Base-by-base conservation (phyloP, 2,888 invertebrate species). In the Pecten maximus region DNA sequence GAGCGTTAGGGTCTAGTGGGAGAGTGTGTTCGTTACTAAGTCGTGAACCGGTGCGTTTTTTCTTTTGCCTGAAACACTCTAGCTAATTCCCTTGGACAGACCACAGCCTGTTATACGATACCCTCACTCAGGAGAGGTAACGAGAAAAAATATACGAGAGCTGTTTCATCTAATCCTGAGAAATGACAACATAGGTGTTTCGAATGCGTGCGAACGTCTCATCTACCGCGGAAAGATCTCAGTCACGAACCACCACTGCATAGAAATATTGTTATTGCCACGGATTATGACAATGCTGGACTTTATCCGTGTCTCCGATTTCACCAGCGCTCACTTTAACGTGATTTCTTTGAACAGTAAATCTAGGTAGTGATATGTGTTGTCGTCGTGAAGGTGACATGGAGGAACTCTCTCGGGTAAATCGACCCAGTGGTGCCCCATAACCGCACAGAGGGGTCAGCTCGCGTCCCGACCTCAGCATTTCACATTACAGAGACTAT, bases 401-500 rank as follows among this genome's bases (percentile, higher is more conserved):
- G 88, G 91, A 91, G 92, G 90, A 60, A 91, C 90, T 90, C 48
- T 87, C 88, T 90, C 88, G 91, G 89, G 91, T 91, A 90, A 91
- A 90, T 88, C 88, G 91, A 92, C 91, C 91, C 89, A 89, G 87
- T 88, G 89, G 90, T 54, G 87, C 90, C 87, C 86, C 89, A 88
- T 39, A 44, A 87, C 50, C 86, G 88, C 88, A 91, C 87, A 88
- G 86, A 87, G 60, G 86, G 89, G 86, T 90, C 88, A 74, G 92
- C 92, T 92, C 92, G 89, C 89, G 91, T 87, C 91, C 86, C 91
- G 90, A 60, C 89, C 91, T 92, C 92, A 50, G 87, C 40, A 87
- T 87, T 87, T 60, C 87, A 44, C 88, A 40, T 88, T 88, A 44
- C 88, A 48, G 16, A 28, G 74, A 28, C 74, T 74, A 74, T 28